Evolutionary conservation across 2,888 invertebrate genomes (phyloP).

Genomic region (Pyrgus malvae): DNA sequence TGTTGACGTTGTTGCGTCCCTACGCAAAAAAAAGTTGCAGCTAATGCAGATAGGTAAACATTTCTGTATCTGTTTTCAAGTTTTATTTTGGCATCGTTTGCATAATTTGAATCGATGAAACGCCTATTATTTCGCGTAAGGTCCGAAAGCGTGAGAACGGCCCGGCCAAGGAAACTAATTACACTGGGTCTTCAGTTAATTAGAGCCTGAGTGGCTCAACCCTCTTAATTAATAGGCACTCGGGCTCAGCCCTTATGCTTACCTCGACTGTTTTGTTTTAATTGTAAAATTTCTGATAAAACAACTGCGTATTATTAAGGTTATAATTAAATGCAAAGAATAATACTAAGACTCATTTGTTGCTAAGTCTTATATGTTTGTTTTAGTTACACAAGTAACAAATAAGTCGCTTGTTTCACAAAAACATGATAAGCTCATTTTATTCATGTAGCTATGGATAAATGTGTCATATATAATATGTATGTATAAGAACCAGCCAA

Average conservation of each 20-base stretch:
- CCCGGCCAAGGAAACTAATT: constrained; percentile 77
- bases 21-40: too few species aligned
- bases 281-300: constrained; percentile 72
- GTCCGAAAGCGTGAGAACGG: constrained; percentile 73
- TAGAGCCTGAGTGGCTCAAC: constrained; percentile 76
- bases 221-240: constrained; percentile 78
- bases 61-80: constrained; percentile 6
- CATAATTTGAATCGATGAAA: constrained; percentile 67
- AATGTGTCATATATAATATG: too few species aligned
- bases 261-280: constrained; percentile 73
- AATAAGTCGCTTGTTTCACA: not conserved
- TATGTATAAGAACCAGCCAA: too few species aligned
- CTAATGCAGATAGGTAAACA: not conserved
- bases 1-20: too few species aligned
- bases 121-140: constrained; percentile 58
- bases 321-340: constrained; percentile 36
- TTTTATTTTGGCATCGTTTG: constrained; percentile 42
- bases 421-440: too few species aligned
- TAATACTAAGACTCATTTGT: constrained; percentile 17
- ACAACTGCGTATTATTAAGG: constrained; percentile 61
- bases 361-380: constrained; percentile 3
- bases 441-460: too few species aligned
- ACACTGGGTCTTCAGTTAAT: constrained; percentile 79
- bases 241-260: constrained; percentile 69
- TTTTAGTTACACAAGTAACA: not conserved